These are phyloP conservation scores for Panthera leo DNA, from an alignment of 2,113 vertebrate species.

Conservation along the genomic window DNA sequence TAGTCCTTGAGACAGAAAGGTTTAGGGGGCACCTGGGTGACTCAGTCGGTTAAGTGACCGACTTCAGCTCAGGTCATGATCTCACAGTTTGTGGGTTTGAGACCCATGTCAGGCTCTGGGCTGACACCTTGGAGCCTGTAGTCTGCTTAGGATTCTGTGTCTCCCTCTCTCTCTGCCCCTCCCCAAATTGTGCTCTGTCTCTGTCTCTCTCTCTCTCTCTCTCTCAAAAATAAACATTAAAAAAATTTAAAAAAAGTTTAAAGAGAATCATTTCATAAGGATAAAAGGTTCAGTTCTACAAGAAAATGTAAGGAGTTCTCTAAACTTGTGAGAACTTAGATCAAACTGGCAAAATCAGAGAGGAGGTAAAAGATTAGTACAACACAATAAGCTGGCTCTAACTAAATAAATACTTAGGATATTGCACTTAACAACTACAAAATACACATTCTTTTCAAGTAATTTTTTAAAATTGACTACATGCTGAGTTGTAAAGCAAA, in stretches of 20 bases:
- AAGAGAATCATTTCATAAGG: conserved; percentile 36
- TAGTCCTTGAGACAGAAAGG: not conserved
- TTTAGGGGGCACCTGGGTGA: not conserved
- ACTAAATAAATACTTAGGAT: not conserved
- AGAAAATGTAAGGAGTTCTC: conserved; percentile 35
- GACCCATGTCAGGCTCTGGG: no score
- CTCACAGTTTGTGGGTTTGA: no score
- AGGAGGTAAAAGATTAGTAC: conserved; percentile 18
- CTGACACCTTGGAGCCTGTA: no score
- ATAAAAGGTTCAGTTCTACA: conserved; percentile 2
- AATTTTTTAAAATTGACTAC: conserved; percentile 49
- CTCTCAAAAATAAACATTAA: no score
- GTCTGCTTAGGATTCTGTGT: no score
- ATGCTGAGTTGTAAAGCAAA: conserved; percentile 29
- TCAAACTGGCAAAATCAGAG: conserved; percentile 48
- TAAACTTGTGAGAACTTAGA: conserved; percentile 1
- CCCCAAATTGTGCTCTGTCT: no score
- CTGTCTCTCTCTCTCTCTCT: no score
- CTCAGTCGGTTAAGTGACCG: no score
- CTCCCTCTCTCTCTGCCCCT: no score
- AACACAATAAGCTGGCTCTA: not conserved
- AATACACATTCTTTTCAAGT: not conserved
- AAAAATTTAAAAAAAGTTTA: not conserved
- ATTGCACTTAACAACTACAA: not conserved
- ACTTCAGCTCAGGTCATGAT: no score